Evolutionary conservation across 1,140 invertebrate species (phyloP), one percentile per base, ranked within the genome.

Genomic region (Lepidurus arcticus): DNA sequence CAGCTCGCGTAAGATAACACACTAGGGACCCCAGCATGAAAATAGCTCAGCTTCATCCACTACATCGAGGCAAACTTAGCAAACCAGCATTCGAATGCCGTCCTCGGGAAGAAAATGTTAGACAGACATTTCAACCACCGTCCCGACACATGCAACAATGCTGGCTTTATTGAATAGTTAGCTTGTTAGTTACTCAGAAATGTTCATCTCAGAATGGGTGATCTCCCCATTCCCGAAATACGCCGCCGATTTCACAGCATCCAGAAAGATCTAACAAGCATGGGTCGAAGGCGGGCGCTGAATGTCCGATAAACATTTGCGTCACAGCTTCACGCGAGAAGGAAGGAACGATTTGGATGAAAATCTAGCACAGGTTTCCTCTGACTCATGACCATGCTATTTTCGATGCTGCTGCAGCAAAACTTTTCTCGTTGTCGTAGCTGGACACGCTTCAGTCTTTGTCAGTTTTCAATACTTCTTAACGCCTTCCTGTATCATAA

Each of bases 271-370:
- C 7, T 16, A n/a, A n/a, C 53, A n/a, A 65, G 53, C 16, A 65
- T 21, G n/a, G 53, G 13, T 4, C 0, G 13, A 13, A 65, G 53
- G 53, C 53, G 53, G 53, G 21, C 53, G 21, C 21, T 65, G 16
- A 65, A 16, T 21, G 21, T 11, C 53, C 53, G 21, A 65, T 65
- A 65, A 65, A 65, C 53, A 65, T 65, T 65, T 13, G 53, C 53
- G 53, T 65, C 53, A 65, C 53, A 65, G 53, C 53, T 65, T 65
- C 53, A 65, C 53, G 53, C 53, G 53, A 65, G 53, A 65, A 65
- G 13, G 53, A 65, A 65, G 53, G 53, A 65, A 65, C 53, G 53
- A 65, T 34, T 34, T 65, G 53, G 53, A 65, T 65, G 53, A 65
- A 34, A 65, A 65, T 65, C 53, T 65, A 65, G 53, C 53, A 21